Evolutionary conservation across 2,888 invertebrate species (phyloP), one percentile per base, ranked within the genome.

Genomic region (Apantesis nais): DNA sequence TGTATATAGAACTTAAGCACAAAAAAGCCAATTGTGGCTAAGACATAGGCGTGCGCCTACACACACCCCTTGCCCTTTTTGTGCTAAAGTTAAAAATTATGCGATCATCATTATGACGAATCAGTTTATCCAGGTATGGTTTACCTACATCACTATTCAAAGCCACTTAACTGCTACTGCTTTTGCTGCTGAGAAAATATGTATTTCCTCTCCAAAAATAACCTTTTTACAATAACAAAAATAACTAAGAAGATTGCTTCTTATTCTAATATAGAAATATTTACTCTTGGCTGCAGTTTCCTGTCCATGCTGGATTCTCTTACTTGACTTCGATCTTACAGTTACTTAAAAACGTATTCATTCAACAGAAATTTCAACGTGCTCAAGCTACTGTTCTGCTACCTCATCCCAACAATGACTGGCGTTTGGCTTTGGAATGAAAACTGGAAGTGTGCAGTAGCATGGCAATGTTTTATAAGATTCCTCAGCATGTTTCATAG

Each of bases 401-500:
- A 98, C 86, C 75, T 97, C 16, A 74, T 98, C 44, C 98, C 98
- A 2, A 96, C 97, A 0, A 73, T 96, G 12, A 88, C 97, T 4
- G 97, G 98, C 0, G 95, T 97, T 4, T 96, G 96, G 75, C 91
- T 96, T 62, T 98, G 98, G 97, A 95, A 95, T 55, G 98, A 98
- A 86, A 91, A 94, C 31, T 97, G 96, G 95, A 90, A 86, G 66
- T 96, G 96, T 79, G 96, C 98, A 3, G 96, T 97, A 78, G 96
- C 97, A 70, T 95, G 97, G 80, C 96, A 97, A 76, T 96, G 96
- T 73, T 95, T 97, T 77, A 93, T 98, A 62, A 96, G 98, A 61
- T 98, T 98, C 88, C 95, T 97, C 16, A 92, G 96, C 78, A 96
- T 97, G 70, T 96, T 99, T 81, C 98, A 99, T 88, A 97, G 97